Evolutionary conservation across 2,797 vertebrate genomes (phyloP).

Genomic region (Myotis vivesi): DNA sequence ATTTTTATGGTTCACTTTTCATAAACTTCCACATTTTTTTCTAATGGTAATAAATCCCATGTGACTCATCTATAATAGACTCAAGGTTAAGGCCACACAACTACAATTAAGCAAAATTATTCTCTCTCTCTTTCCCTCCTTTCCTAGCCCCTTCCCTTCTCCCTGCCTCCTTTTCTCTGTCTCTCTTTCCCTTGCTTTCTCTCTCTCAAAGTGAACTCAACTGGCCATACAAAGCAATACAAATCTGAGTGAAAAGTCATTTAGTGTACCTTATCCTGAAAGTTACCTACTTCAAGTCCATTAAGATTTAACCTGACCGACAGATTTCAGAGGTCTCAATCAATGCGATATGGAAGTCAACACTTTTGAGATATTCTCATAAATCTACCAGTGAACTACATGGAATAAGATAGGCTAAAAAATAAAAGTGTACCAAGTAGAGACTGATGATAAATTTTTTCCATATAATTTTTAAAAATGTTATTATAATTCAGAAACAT

Average conservation of each 20-base stretch:
- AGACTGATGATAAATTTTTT: neutral
- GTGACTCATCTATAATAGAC: neutral
- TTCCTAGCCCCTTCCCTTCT: neutral
- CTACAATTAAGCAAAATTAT: neutral
- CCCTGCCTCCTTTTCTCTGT: no score
- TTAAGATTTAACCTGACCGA: conserved; percentile 18
- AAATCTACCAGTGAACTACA: neutral
- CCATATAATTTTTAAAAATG: neutral
- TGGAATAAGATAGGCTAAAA: conserved; percentile 22
- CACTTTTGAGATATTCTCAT: neutral
- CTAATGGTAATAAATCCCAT: neutral
- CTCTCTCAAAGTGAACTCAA: neutral
- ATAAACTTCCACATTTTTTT: neutral
- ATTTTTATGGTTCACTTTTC: neutral
- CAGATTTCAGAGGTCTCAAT: neutral
- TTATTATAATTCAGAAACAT: neutral
- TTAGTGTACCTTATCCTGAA: neutral
- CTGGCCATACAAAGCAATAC: neutral
- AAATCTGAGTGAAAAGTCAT: neutral
- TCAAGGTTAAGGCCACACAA: neutral
- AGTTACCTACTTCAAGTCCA: neutral
- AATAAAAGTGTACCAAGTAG: neutral
- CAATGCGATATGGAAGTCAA: neutral
- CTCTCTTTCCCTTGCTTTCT: neutral
- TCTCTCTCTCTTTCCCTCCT: neutral